phyloP scores from a whole-genome alignment of 2,888 invertebrate genomes.

The Platerodrilus igneus region DNA sequence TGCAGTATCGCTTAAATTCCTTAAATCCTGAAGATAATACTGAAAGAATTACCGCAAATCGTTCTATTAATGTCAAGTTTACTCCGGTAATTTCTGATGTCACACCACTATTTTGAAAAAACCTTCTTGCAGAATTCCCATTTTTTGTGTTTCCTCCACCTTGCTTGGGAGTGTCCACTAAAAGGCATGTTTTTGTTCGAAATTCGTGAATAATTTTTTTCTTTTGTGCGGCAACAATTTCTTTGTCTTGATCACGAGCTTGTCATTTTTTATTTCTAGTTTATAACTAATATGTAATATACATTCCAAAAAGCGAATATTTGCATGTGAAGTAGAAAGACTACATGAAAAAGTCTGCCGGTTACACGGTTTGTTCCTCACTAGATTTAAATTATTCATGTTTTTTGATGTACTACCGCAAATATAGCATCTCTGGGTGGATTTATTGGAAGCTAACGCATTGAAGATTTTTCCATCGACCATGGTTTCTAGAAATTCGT shows the following conservation, averaged over 20 bases:
- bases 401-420: constrained; percentile 1
- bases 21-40: constrained; percentile 1
- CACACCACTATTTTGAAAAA: background rate
- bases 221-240: background rate
- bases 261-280: background rate
- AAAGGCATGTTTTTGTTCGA: constrained; percentile 1
- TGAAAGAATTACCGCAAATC: constrained; percentile 1
- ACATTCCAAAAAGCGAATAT: constrained; percentile 7
- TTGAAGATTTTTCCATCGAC: too few relatives aligned
- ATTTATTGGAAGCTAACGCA: background rate
- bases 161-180: constrained; percentile 3
- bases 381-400: background rate
- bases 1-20: background rate
- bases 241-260: background rate
- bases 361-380: background rate
- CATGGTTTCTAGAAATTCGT: too few relatives aligned
- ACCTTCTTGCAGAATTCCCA: constrained; percentile 1
- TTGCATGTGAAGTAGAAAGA: constrained; percentile 1
- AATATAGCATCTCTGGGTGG: background rate
- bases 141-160: constrained; percentile 4
- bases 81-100: constrained; percentile 1
- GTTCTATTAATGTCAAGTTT: background rate
- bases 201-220: constrained; percentile 1
- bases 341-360: background rate
- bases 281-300: constrained; percentile 7